These are phyloP conservation scores for Petaurus breviceps DNA, from an alignment of 2,113 vertebrate genomes.

Conservation along the genomic window DNA sequence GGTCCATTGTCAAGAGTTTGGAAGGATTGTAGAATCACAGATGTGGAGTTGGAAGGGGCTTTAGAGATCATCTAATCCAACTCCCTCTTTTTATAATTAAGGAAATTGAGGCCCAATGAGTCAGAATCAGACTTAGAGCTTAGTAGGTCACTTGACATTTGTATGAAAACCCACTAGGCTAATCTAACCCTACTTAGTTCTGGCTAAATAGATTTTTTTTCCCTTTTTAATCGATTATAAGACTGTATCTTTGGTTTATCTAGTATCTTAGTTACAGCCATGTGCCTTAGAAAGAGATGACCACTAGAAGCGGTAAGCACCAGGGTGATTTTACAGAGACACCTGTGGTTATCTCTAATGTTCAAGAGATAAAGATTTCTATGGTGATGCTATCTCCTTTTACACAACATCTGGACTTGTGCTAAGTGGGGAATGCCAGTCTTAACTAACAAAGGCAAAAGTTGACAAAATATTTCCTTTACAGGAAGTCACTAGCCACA, in stretches of 20 bases:
- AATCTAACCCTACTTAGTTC: not conserved
- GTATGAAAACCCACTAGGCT: slow-evolving; percentile 1
- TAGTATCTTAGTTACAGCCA: not conserved
- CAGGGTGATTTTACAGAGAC: not conserved
- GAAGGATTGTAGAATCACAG: not conserved
- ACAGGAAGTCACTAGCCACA: slow-evolving; percentile 83
- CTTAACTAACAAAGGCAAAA: slow-evolving; percentile 81
- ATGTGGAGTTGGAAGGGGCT: not conserved
- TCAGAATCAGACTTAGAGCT: not conserved
- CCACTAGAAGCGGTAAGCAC: slow-evolving; percentile 48
- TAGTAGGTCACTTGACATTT: not conserved
- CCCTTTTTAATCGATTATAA: not conserved
- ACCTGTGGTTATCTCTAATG: not conserved
- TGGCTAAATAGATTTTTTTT: not conserved
- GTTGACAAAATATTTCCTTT: slow-evolving; percentile 80
- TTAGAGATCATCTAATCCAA: not conserved
- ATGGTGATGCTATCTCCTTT: slow-evolving; percentile 55
- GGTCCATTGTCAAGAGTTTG: not conserved
- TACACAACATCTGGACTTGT: slow-evolving; percentile 36
- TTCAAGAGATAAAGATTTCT: slow-evolving; percentile 43
- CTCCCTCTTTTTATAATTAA: not conserved
- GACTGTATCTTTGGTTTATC: not conserved
- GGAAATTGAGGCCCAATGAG: not conserved
- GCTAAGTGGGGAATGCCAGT: slow-evolving; percentile 78
- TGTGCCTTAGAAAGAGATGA: slow-evolving; percentile 47